These are phyloP conservation scores for Phaethornis superciliosus DNA, from an alignment of 2,113 vertebrate species.

Conservation along the genomic window DNA sequence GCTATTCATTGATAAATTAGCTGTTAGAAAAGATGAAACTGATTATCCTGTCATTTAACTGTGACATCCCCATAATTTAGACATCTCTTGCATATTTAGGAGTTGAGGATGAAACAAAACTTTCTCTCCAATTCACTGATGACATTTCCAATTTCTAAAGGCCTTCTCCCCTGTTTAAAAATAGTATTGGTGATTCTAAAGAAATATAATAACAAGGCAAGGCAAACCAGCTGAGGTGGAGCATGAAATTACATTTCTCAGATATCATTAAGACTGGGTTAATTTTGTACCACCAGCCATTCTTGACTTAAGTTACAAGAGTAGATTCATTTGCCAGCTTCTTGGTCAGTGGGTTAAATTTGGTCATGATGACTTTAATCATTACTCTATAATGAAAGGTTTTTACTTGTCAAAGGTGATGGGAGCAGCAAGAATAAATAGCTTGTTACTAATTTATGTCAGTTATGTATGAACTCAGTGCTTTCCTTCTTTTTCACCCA, in stretches of 20 bases:
- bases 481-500: background rate
- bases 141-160: background rate
- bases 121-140: background rate
- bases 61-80: background rate
- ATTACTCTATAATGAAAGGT: background rate
- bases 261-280: conserved; percentile 37
- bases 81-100: background rate
- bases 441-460: conserved; percentile 51
- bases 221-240: conserved; percentile 36
- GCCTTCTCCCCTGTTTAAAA: background rate
- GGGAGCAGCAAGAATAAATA: conserved; percentile 46
- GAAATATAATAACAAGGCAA: conserved; percentile 1
- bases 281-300: conserved; percentile 10
- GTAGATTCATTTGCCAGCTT: background rate
- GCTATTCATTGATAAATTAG: background rate
- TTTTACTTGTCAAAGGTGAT: conserved; percentile 36
- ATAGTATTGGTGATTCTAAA: background rate
- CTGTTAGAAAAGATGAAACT: background rate
- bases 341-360: conserved; percentile 34
- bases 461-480: background rate
- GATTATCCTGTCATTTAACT: background rate
- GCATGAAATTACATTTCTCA: conserved; percentile 59
- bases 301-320: conserved; percentile 40
- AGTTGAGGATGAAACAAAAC: background rate
- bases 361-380: conserved; percentile 23